phyloP scores from a whole-genome alignment of 2,113 vertebrate genomes.

The Chaetops frenatus region DNA sequence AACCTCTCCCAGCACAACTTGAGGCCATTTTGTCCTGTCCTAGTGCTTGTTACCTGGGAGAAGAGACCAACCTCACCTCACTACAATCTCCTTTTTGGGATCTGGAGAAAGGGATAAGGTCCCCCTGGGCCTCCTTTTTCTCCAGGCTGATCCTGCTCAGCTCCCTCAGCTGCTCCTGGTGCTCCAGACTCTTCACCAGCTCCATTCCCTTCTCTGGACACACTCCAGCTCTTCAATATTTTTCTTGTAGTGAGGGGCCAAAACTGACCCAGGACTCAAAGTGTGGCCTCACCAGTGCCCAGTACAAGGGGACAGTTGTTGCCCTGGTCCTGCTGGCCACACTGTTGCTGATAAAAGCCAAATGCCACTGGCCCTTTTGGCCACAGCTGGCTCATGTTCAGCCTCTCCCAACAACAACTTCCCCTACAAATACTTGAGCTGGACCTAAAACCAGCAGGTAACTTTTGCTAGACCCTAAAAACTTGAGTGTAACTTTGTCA shows the following conservation, averaged over 20 bases:
- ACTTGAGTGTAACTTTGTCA: background rate
- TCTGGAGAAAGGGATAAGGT: background rate
- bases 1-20: background rate
- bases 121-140: background rate
- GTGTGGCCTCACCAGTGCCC: background rate
- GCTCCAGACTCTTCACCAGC: background rate
- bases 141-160: background rate
- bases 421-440: background rate
- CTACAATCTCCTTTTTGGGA: background rate
- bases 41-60: background rate
- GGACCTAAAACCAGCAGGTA: background rate
- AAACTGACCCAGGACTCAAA: background rate
- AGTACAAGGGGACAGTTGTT: background rate
- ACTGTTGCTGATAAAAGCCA: background rate
- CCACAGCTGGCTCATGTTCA: background rate
- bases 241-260: background rate
- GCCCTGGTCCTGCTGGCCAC: background rate
- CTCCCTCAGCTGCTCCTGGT: background rate
- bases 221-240: background rate
- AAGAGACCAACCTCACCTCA: fast-evolving
- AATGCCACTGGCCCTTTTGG: background rate
- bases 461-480: background rate
- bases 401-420: background rate
- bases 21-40: background rate
- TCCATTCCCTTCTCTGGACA: background rate